phyloP scores from a whole-genome alignment of 35 echinoderm and acorn worm genomes.

The Ophioderma brevispina region DNA sequence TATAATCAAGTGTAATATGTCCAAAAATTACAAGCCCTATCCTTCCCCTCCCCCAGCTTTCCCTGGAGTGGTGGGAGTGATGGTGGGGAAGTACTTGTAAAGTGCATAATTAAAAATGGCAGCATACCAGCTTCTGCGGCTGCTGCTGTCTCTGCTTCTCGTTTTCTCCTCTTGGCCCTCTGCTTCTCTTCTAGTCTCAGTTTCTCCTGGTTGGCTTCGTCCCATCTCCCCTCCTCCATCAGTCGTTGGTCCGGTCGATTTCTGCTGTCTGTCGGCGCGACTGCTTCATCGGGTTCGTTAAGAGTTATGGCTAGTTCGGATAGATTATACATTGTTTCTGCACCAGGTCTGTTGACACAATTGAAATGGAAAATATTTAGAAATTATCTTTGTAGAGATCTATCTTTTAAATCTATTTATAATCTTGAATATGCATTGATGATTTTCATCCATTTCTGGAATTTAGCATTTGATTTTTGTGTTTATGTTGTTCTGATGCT shows the following conservation, averaged over 20 bases:
- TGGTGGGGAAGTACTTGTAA: no score
- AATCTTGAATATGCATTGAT: background rate
- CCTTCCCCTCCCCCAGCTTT: no score
- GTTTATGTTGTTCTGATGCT: no score
- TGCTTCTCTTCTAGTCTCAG: constrained; percentile 95
- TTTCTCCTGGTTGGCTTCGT: constrained; percentile 94
- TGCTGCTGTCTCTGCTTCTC: constrained; percentile 68
- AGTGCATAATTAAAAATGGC: no score
- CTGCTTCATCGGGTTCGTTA: constrained; percentile 80
- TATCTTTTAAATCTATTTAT: no score
- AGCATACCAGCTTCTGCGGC: constrained; percentile 82
- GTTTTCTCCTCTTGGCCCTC: constrained; percentile 77
- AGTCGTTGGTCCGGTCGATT: constrained; percentile 82
- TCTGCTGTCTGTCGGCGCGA: constrained; percentile 86
- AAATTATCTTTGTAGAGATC: no score
- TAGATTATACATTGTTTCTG: constrained; percentile 91
- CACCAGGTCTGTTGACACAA: constrained; percentile 77
- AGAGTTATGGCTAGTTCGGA: constrained; percentile 77
- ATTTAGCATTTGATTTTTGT: no score
- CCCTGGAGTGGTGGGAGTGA: no score
- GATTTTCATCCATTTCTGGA: no score
- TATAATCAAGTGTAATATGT: no score
- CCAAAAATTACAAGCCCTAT: no score
- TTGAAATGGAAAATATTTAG: no score
- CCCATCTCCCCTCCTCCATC: constrained; percentile 93